A percentile compares a stretch with the other conserved stretches of the same genome.
phyloP scores from a whole-genome alignment of 2,888 invertebrate species.

The Lasioglossum pauxillum region DNA sequence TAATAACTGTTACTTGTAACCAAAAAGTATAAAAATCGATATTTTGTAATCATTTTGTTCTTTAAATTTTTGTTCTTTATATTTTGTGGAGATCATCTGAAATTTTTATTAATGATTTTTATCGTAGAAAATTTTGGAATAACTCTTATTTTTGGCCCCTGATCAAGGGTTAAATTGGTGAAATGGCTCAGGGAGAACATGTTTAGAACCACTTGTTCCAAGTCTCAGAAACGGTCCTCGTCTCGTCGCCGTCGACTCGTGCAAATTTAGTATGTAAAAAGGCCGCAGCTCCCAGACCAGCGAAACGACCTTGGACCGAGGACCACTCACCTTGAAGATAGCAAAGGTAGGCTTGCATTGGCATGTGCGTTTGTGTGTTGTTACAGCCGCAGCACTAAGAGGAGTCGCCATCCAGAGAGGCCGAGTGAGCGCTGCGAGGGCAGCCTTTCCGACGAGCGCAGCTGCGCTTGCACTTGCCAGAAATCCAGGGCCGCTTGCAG shows the following conservation, averaged over 20 bases:
- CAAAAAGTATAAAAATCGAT: no score
- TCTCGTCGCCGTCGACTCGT: conserved; percentile 25
- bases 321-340: not conserved
- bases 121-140: no score
- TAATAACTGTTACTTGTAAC: no score
- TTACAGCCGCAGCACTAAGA: conserved; percentile 92
- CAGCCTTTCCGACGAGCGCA: conserved; percentile 89
- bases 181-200: not conserved
- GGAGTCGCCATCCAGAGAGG: conserved; percentile 94
- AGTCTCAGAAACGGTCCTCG: conserved; percentile 11
- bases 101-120: no score
- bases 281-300: conserved; percentile 19
- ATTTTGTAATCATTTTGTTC: no score
- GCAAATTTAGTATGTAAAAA: not conserved
- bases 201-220: not conserved
- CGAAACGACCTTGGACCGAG: conserved; percentile 47
- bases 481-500: conserved; percentile 88
- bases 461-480: conserved; percentile 90
- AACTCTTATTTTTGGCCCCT: no score
- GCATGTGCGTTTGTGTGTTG: conserved; percentile 76
- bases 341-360: conserved; percentile 60
- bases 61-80: no score
- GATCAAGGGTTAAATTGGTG: no score
- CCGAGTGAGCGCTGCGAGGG: conserved; percentile 86
- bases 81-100: no score